Evolutionary conservation across 2,888 invertebrate genomes (phyloP).

Genomic region (Trichogramma evanescens): DNA sequence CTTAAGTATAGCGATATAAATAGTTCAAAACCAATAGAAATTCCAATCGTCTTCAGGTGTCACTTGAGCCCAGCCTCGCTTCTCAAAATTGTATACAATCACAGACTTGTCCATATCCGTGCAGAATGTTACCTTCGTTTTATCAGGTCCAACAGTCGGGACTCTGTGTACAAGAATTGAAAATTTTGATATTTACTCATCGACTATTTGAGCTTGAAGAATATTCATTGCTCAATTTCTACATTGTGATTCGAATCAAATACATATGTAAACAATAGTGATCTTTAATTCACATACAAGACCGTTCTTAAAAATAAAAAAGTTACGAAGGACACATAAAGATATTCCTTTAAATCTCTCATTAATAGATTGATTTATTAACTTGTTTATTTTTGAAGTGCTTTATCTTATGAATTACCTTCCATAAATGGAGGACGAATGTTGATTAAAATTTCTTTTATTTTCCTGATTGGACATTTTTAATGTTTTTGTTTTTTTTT

Average conservation of each 20-base stretch:
- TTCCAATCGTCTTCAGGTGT: slow-evolving; percentile 92
- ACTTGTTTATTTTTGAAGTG: too few species aligned
- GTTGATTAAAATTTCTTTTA: slow-evolving; percentile 32
- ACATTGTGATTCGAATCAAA: neutral
- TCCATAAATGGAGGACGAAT: slow-evolving; percentile 33
- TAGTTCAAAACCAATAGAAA: slow-evolving; percentile 69
- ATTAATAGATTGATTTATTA: too few species aligned
- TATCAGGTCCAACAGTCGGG: slow-evolving; percentile 41
- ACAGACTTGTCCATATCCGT: slow-evolving; percentile 93
- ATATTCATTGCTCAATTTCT: neutral
- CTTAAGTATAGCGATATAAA: neutral
- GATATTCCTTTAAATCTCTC: too few species aligned
- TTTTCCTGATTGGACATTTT: slow-evolving; percentile 35
- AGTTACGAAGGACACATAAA: too few species aligned
- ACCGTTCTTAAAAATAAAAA: neutral
- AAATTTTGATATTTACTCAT: neutral
- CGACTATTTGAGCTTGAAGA: neutral
- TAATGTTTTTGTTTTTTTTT: neutral
- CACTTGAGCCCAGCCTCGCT: slow-evolving; percentile 83
- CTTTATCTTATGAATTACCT: slow-evolving; percentile 27
- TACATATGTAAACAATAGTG: neutral
- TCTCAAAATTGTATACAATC: slow-evolving; percentile 83
- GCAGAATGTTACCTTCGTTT: slow-evolving; percentile 59
- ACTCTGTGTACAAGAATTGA: slow-evolving; percentile 16
- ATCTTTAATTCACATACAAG: too few species aligned